Base-by-base conservation (phyloP, 2,797 vertebrate species). In the Rhinophrynus dorsalis region DNA sequence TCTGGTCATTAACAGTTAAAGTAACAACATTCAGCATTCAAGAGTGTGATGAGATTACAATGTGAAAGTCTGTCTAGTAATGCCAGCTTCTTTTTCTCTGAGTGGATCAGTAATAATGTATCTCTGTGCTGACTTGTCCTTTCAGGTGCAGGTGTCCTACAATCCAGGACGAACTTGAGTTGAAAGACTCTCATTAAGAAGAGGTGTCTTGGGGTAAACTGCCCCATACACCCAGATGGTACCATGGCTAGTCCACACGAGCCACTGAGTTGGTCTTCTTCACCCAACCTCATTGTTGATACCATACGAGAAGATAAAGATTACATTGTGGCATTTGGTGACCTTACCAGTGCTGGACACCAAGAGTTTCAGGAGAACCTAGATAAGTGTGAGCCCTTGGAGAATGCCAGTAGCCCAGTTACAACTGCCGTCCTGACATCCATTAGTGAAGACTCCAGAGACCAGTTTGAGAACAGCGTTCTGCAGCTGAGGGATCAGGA, bases 401-500 rank as follows among this genome's bases (percentile, higher is more conserved):
- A 88, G 3, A 80, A 66, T 21, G 21, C 67, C 1, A 86, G 82
- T 38, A 96, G 90, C 81, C 92, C 96, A 0, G 77, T 85, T 1
- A 90, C 92, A 75, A 87, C 87, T 0, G 91, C 94, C 0, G 90
- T 87, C 80, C 79, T 98, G 73, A 90, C 81, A 29, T 90, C 86
- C 21, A 13, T 90, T 26, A 97, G 96, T 0, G 95, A 97, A 83
- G 96, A 98, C 83, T 93, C 89, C 1, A 89, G 95, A 45, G 93
- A 97, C 74, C 94, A 95, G 0, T 99, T 99, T 42, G 96, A 98
- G 77, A 99, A 99, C 87, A 99, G 95, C 0, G 93, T 99, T 67
- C 90, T 98, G 12, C 96, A 98, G 89, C 87, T 98, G 61, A 90
- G 94, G 73, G 97, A 99, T 74, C 89, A 91, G 10, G 90, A 98